These are phyloP conservation scores for Gastracanthus pulcherrimus DNA, from an alignment of 2,888 invertebrate species.

Conservation along the genomic window DNA sequence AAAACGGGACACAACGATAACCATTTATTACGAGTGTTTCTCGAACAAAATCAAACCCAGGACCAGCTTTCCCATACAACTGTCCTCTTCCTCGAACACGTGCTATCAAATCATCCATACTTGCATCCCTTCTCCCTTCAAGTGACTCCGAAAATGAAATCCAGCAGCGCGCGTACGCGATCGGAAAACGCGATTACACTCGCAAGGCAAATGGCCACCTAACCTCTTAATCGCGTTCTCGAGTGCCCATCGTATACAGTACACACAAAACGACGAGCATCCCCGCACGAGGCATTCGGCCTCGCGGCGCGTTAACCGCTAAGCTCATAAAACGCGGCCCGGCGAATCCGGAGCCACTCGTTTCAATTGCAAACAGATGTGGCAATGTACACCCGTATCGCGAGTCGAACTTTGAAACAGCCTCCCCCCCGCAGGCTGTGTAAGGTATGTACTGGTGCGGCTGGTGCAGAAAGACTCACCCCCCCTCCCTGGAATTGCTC, in stretches of 20 bases:
- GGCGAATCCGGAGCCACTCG: slow-evolving; percentile 70
- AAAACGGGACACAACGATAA: too few relatives aligned
- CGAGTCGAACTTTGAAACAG: slow-evolving; percentile 53
- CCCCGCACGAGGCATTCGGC: background rate
- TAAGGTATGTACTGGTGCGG: background rate
- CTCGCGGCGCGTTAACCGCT: slow-evolving; percentile 58
- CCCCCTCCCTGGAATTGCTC: slow-evolving; percentile 14
- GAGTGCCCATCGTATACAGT: slow-evolving; percentile 24
- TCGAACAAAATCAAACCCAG: background rate
- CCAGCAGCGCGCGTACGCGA: background rate
- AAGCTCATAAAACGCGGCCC: slow-evolving; percentile 65
- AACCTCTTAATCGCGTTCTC: slow-evolving; percentile 54
- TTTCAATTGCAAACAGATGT: slow-evolving; percentile 76
- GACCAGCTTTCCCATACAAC: too few relatives aligned
- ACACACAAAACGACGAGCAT: background rate
- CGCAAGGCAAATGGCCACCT: slow-evolving; percentile 39
- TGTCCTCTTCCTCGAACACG: background rate
- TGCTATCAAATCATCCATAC: slow-evolving; percentile 9
- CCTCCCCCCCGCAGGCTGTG: slow-evolving; percentile 31
- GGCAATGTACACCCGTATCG: slow-evolving; percentile 61
- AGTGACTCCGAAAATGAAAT: slow-evolving; percentile 41
- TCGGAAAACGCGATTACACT: slow-evolving; percentile 43
- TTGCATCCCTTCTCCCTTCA: background rate
- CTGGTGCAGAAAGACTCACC: slow-evolving; percentile 15
- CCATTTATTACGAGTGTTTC: background rate